A percentile compares a stretch with the other conserved stretches of the same genome.
Conservation (phyloP, 1,140 invertebrate species). For the Hypothenemus hampei region DNA sequence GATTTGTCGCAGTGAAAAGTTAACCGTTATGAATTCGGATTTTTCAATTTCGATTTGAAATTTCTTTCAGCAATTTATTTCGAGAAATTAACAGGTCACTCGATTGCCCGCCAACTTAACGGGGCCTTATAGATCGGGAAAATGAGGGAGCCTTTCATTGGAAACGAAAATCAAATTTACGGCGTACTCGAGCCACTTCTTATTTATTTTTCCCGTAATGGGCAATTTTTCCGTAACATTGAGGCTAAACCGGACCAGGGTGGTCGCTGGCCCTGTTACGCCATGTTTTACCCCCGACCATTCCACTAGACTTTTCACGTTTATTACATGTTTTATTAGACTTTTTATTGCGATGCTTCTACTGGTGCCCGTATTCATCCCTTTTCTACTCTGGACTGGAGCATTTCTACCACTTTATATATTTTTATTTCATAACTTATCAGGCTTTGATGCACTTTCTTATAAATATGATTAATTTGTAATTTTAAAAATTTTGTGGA, state of each 20-base stretch:
- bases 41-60: too few species aligned
- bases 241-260: constrained; percentile 17
- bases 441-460: too few species aligned
- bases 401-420: too few species aligned
- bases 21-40: too few species aligned
- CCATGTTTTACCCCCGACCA: constrained; percentile 25
- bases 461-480: too few species aligned
- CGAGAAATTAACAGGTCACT: constrained; percentile 11
- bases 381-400: too few species aligned
- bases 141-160: constrained; percentile 20
- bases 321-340: constrained; percentile 29
- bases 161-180: constrained; percentile 28
- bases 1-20: too few species aligned
- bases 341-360: constrained; percentile 26
- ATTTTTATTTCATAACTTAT: too few species aligned
- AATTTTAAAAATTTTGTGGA: too few species aligned
- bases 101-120: not conserved
- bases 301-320: constrained; percentile 30
- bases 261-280: not conserved
- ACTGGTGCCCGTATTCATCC: too few species aligned
- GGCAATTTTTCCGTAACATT: constrained; percentile 30
- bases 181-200: constrained; percentile 20
- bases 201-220: constrained; percentile 29
- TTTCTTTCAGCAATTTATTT: too few species aligned
- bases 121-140: constrained; percentile 9